Conservation (phyloP, 2,888 invertebrate genomes). For the Drosophila kambysellisi region DNA sequence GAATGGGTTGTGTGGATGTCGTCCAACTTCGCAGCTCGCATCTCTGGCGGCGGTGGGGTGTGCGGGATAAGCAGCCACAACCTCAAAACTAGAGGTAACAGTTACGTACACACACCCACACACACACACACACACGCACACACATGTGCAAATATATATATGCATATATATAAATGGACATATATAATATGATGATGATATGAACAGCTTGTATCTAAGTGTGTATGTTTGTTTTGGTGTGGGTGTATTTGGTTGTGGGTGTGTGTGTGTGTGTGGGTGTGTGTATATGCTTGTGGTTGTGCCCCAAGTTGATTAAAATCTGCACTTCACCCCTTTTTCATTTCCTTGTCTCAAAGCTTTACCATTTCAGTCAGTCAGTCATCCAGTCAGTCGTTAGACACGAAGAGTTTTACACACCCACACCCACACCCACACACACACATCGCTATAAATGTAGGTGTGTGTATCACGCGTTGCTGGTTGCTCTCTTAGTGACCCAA, state of each 20-base stretch:
- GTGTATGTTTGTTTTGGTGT: background rate
- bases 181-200: conserved; percentile 27
- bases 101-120: conserved; percentile 20
- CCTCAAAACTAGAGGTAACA: conserved; percentile 38
- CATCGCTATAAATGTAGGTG: background rate
- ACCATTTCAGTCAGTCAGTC: conserved; percentile 7
- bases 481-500: conserved; percentile 34
- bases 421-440: background rate
- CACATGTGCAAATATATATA: background rate
- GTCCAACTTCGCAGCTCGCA: conserved; percentile 38
- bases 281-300: conserved; percentile 37
- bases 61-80: conserved; percentile 21
- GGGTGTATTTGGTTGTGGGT: background rate
- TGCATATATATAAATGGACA: background rate
- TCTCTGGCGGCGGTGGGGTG: conserved; percentile 15
- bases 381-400: conserved; percentile 3
- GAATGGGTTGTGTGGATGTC: conserved; percentile 45
- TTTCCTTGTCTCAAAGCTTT: background rate
- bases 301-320: conserved; percentile 61
- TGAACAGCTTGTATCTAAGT: conserved; percentile 3
- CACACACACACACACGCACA: conserved; percentile 7
- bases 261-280: conserved; percentile 7
- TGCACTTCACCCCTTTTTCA: conserved; percentile 4
- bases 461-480: conserved; percentile 5
- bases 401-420: background rate